Evolutionary conservation across 2,888 invertebrate species (phyloP).

Genomic region (Apantesis nais): DNA sequence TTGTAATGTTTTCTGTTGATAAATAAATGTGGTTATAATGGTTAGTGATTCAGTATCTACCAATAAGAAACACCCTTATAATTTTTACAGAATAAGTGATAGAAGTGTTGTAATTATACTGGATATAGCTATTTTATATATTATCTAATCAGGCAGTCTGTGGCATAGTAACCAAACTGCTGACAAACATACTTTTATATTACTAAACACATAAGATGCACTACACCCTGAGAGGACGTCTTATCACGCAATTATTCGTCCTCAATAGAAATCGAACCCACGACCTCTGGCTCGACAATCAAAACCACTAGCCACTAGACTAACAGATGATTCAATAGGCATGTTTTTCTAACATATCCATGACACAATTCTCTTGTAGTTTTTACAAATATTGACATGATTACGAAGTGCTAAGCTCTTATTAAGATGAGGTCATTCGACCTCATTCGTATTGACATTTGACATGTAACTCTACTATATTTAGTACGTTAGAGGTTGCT

Average conservation of each 20-base stretch:
- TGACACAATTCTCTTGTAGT: slow-evolving; percentile 44
- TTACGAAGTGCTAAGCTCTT: slow-evolving; percentile 31
- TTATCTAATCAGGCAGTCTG: too few relatives aligned
- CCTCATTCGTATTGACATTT: neutral
- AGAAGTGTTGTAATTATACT: too few relatives aligned
- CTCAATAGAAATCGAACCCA: neutral
- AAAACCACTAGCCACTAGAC: neutral
- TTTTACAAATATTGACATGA: slow-evolving; percentile 32
- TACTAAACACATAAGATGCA: too few relatives aligned
- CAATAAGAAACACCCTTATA: neutral
- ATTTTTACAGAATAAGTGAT: too few relatives aligned
- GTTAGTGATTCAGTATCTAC: neutral
- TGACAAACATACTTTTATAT: too few relatives aligned
- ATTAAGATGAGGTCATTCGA: slow-evolving; percentile 6
- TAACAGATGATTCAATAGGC: neutral
- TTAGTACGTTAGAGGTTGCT: neutral
- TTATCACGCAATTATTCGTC: too few relatives aligned
- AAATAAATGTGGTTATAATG: neutral
- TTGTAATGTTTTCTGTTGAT: neutral
- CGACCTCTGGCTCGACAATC: neutral
- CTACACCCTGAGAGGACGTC: too few relatives aligned
- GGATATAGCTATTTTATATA: too few relatives aligned
- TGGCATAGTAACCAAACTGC: too few relatives aligned
- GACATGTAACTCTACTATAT: neutral
- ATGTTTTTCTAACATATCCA: slow-evolving; percentile 37